Conservation (phyloP, 2,888 invertebrate species). For the Phyllotreta striolata region DNA sequence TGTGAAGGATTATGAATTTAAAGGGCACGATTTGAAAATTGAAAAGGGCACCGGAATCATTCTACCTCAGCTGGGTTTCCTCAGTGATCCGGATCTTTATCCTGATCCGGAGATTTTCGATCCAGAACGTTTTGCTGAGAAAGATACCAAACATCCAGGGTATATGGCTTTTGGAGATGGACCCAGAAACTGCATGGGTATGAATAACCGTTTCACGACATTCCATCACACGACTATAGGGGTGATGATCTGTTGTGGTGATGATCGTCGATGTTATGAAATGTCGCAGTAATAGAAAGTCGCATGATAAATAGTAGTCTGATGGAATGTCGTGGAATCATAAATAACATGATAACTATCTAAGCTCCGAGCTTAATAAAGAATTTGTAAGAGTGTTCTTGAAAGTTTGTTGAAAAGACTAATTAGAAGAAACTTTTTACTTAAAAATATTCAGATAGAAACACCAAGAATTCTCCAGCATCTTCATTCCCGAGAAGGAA, state of each 20-base stretch:
- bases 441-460: no score
- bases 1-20: background rate
- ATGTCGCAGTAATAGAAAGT: no score
- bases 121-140: conserved; percentile 57
- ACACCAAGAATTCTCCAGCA: background rate
- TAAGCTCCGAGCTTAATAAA: background rate
- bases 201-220: no score
- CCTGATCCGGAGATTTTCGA: conserved; percentile 58
- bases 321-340: conserved; percentile 52
- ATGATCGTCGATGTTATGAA: no score
- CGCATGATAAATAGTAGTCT: conserved; percentile 54
- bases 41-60: background rate
- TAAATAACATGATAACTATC: conserved; percentile 15
- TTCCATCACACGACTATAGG: no score
- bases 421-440: no score
- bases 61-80: conserved; percentile 53
- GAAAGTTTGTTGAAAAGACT: no score
- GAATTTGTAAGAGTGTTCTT: no score
- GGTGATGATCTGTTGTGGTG: no score
- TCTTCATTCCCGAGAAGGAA: background rate
- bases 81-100: conserved; percentile 54
- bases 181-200: conserved; percentile 53
- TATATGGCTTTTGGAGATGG: conserved; percentile 54
- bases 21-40: background rate
- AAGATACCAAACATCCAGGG: conserved; percentile 48